Evolutionary conservation across 2,113 vertebrate species (phyloP).

Genomic region (Serilophus lunatus): DNA sequence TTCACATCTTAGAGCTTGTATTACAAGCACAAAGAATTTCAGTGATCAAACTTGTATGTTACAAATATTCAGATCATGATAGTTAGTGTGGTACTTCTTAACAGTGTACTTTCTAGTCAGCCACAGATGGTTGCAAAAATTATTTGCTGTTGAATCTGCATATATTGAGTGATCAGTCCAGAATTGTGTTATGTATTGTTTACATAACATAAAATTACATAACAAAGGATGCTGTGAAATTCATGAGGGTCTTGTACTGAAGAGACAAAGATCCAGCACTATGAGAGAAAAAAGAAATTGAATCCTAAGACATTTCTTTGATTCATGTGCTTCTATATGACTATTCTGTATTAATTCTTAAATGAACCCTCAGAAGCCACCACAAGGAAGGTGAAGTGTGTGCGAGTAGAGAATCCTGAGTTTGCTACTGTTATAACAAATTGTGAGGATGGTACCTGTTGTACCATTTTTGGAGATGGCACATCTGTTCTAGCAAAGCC

Average conservation of each 20-base stretch:
- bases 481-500: conserved; percentile 81
- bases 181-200: not conserved
- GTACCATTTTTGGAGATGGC: conserved; percentile 83
- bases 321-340: not conserved
- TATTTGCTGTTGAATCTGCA: not conserved
- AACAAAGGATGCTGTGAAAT: not conserved
- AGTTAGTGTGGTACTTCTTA: not conserved
- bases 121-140: not conserved
- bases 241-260: not conserved
- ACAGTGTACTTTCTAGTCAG: not conserved
- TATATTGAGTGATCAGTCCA: not conserved
- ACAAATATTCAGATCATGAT: not conserved
- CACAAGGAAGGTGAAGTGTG: conserved; percentile 67
- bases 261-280: not conserved
- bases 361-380: not conserved
- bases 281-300: not conserved
- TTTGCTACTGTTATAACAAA: conserved; percentile 82
- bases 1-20: not conserved
- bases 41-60: not conserved
- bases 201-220: not conserved
- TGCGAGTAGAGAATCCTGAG: conserved; percentile 81
- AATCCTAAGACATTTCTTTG: not conserved
- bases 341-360: conserved; percentile 14
- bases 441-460: conserved; percentile 74
- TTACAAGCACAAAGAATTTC: not conserved